Base-by-base conservation (phyloP, 1,140 invertebrate species). In the Manduca sexta region DNA sequence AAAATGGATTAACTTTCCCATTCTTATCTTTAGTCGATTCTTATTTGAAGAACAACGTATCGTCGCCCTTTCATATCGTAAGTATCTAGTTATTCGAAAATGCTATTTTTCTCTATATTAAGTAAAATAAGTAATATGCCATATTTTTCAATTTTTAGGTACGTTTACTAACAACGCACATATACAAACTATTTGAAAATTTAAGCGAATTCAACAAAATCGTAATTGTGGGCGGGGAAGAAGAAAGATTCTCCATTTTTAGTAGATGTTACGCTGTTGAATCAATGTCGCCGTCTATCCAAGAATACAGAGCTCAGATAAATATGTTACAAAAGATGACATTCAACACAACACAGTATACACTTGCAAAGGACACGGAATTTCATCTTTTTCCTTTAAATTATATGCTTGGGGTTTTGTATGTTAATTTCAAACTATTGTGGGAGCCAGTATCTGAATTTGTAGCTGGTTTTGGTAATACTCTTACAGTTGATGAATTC, bases 381-480 rank as follows among this genome's bases (percentile, higher is more conserved):
- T 89, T 88, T 15, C 88, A 88, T 53, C 85, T 88, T 58, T 88
- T 90, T 66, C 89, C 92, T 0, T 65, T 98, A 2, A 88, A 91
- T 43, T 96, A 94, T 70, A 87, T 97, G 47, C 87, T 97, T 5
- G 95, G 96, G 5, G 89, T 91, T 51, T 79, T 98, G 2, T 96
- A 93, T 74, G 85, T 94, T 2, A 98, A 98, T 73, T 97, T 98
- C 58, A 93, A 93, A 62, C 82, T 96, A 14, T 65, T 98, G 0
- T 98, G 96, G 96, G 91, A 93, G 38, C 94, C 95, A n/a, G 84
- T 93, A 0, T 83, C 88, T 5, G 89, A 92, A 63, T 87, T 95
- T 13, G 91, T 98, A 43, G 84, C 90, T 2, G 88, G 91, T 5
- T 93, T 93, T 70, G 93, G 93, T 0, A 86, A 88, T 56, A 86